These are phyloP conservation scores for Dromaius novaehollandiae DNA, from an alignment of 2,113 vertebrate species.

Conservation along the genomic window DNA sequence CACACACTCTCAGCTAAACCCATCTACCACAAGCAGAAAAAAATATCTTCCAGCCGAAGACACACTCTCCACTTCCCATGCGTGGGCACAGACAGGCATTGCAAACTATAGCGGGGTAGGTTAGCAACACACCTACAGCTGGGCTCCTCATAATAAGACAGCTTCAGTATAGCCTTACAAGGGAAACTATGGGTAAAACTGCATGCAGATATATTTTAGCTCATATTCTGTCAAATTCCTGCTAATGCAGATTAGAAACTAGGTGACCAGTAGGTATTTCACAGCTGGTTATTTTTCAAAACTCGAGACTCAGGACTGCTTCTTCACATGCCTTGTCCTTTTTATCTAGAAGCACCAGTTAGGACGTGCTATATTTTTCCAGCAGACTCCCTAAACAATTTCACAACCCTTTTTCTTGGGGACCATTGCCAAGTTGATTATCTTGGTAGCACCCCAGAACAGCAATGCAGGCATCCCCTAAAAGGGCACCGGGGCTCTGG, in stretches of 20 bases:
- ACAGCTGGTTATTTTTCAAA: not conserved
- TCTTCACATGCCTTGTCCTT: not conserved
- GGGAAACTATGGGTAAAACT: not conserved
- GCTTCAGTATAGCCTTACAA: not conserved
- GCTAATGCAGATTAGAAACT: not conserved
- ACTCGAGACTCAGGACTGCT: not conserved
- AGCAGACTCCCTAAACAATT: conserved; percentile 6
- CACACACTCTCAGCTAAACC: not conserved
- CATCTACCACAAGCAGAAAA: not conserved
- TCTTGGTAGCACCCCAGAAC: not conserved
- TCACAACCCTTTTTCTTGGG: not conserved
- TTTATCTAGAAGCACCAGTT: not conserved
- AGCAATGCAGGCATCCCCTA: not conserved
- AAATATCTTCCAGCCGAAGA: not conserved
- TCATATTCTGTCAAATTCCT: not conserved
- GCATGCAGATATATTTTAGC: not conserved
- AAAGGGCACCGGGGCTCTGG: not conserved
- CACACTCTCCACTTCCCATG: not conserved
- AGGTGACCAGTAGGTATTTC: not conserved
- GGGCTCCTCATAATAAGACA: not conserved
- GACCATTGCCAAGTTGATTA: not conserved
- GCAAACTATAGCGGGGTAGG: not conserved
- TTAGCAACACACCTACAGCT: not conserved
- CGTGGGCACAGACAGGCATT: not conserved
- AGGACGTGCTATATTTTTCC: not conserved